Evolutionary conservation across 2,113 vertebrate genomes (phyloP).

Genomic region (Syrmaticus mikado): DNA sequence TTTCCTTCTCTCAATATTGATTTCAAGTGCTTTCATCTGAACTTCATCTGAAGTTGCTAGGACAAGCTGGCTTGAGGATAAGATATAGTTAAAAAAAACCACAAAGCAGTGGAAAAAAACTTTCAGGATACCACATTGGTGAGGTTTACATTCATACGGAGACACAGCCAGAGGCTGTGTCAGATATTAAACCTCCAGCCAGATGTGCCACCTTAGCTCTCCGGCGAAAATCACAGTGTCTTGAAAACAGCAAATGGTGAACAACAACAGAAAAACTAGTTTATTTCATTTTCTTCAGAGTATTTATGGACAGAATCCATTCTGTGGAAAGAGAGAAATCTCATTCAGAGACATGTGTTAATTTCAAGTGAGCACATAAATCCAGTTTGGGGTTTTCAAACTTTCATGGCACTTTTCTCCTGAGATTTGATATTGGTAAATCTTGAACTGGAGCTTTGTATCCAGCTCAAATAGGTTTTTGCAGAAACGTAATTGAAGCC

Average conservation of each 20-base stretch:
- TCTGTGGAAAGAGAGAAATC: conserved; percentile 29
- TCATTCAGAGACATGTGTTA: conserved; percentile 35
- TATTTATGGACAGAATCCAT: conserved; percentile 24
- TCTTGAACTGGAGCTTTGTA: conserved; percentile 30
- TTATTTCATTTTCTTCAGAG: background rate
- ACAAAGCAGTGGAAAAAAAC: background rate
- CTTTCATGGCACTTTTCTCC: conserved; percentile 1
- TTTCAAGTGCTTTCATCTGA: conserved; percentile 32
- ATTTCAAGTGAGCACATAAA: conserved; percentile 55
- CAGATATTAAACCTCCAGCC: conserved; percentile 42
- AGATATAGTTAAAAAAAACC: conserved; percentile 2
- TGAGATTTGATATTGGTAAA: conserved; percentile 44
- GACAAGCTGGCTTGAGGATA: conserved; percentile 28
- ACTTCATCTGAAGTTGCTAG: conserved; percentile 54
- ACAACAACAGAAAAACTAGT: background rate
- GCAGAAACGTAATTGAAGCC: conserved; percentile 38
- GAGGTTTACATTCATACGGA: conserved; percentile 34
- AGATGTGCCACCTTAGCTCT: conserved; percentile 9
- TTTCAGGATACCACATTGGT: background rate
- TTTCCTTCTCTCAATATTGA: conserved; percentile 34
- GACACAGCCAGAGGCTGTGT: conserved; percentile 16
- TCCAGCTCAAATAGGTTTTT: conserved; percentile 31
- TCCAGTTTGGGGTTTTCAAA: conserved; percentile 40
- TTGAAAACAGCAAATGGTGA: conserved; percentile 33
- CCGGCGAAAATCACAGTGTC: background rate